Evolutionary conservation across 2,113 vertebrate genomes (phyloP).

Genomic region (Cephalopterus ornatus): DNA sequence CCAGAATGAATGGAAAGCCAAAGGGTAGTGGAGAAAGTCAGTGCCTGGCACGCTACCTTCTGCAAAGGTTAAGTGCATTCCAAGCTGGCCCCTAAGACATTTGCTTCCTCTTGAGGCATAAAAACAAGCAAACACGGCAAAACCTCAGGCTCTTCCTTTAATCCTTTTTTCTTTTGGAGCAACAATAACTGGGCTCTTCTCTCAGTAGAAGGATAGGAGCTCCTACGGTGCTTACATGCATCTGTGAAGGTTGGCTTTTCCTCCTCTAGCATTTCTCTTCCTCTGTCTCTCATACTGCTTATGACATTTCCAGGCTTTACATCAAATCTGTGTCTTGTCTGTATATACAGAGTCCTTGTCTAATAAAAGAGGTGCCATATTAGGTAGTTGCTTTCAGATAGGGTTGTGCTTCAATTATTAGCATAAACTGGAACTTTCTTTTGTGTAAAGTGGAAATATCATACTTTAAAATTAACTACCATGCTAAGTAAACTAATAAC

Average conservation of each 20-base stretch:
- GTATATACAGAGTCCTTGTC: neutral
- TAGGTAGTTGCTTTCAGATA: neutral
- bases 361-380: neutral
- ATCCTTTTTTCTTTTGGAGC: neutral
- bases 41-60: neutral
- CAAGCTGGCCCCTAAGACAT: neutral
- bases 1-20: neutral
- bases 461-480: slow-evolving; percentile 30
- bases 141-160: neutral
- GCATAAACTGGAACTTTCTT: neutral
- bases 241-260: neutral
- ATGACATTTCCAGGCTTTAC: neutral
- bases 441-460: neutral
- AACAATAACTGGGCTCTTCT: neutral
- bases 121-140: neutral
- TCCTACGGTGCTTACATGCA: neutral
- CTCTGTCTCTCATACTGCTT: neutral
- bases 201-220: neutral
- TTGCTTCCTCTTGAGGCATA: neutral
- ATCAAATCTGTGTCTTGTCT: neutral
- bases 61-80: neutral
- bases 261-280: neutral
- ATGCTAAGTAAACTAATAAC: slow-evolving; percentile 42
- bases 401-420: slow-evolving; percentile 14
- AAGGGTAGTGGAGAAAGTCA: neutral